A percentile compares a stretch with the other conserved stretches of the same genome.
Evolutionary conservation across 1,140 invertebrate species (phyloP).

Genomic region (Zaprionus kolodkinae): DNA sequence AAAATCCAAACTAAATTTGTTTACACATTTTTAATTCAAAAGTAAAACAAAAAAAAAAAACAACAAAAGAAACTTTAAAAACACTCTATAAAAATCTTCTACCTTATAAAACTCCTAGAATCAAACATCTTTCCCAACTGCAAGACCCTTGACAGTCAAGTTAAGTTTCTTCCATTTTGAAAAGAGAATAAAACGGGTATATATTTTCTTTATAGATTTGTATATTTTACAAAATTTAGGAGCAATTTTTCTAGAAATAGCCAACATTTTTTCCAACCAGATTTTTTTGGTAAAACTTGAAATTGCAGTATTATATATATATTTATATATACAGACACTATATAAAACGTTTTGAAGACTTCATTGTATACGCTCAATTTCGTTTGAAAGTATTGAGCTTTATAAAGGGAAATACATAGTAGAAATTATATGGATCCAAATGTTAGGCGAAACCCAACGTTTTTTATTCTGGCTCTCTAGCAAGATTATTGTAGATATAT

Average conservation of each 20-base stretch:
- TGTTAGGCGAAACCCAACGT: conserved; percentile 61
- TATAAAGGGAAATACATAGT: conserved; percentile 48
- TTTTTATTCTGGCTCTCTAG: conserved; percentile 51
- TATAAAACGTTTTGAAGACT: conserved; percentile 58
- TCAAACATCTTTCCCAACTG: conserved; percentile 29
- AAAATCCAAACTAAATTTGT: conserved; percentile 64
- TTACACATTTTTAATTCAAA: conserved; percentile 75
- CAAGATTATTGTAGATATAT: conserved; percentile 34
- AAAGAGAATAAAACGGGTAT: conserved; percentile 71
- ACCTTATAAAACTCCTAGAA: conserved; percentile 31
- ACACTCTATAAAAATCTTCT: conserved; percentile 15
- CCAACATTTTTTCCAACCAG: conserved; percentile 42
- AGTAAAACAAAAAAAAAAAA: conserved; percentile 49
- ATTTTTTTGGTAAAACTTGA: conserved; percentile 45
- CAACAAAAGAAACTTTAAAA: conserved; percentile 40
- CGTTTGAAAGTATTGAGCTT: conserved; percentile 48
- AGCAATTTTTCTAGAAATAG: conserved; percentile 48
- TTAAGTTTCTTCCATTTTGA: conserved; percentile 68
- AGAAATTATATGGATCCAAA: conserved; percentile 54
- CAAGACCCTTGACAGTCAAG: conserved; percentile 39
- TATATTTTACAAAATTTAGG: conserved; percentile 72
- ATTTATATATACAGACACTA: conserved; percentile 3
- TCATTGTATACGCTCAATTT: conserved; percentile 59
- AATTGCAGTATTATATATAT: conserved; percentile 49
- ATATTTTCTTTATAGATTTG: conserved; percentile 70